Conservation (phyloP, 2,797 vertebrate genomes). For the Neomorphus geoffroyi region DNA sequence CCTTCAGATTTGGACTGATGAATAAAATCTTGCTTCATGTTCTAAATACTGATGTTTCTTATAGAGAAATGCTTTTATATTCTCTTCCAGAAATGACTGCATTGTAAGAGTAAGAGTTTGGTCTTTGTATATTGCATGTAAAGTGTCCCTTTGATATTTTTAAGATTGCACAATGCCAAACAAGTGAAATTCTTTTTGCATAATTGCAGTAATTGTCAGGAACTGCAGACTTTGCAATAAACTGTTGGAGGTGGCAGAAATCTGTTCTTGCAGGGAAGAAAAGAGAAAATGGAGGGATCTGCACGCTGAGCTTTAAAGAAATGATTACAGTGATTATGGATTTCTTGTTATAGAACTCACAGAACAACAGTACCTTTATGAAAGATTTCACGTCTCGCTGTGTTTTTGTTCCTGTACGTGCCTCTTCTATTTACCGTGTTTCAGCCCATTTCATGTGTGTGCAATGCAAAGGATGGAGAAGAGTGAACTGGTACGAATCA, state of each 20-base stretch:
- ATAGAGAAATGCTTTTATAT: not conserved
- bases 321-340: not conserved
- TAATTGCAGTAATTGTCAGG: not conserved
- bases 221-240: not conserved
- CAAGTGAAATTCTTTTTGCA: not conserved
- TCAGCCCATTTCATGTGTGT: not conserved
- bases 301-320: not conserved
- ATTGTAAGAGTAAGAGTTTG: not conserved
- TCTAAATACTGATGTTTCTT: not conserved
- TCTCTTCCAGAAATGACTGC: not conserved
- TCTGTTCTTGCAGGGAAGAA: not conserved
- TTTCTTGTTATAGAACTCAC: not conserved
- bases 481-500: not conserved
- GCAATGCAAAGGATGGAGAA: not conserved
- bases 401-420: not conserved
- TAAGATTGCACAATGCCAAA: not conserved
- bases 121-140: not conserved
- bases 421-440: not conserved
- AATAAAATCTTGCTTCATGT: not conserved
- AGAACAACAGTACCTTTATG: not conserved
- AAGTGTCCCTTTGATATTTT: not conserved
- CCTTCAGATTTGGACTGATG: not conserved
- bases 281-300: not conserved
- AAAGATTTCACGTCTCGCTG: not conserved
- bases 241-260: not conserved